Base-by-base conservation (phyloP, 2,113 vertebrate genomes). In the Percina caprodes region DNA sequence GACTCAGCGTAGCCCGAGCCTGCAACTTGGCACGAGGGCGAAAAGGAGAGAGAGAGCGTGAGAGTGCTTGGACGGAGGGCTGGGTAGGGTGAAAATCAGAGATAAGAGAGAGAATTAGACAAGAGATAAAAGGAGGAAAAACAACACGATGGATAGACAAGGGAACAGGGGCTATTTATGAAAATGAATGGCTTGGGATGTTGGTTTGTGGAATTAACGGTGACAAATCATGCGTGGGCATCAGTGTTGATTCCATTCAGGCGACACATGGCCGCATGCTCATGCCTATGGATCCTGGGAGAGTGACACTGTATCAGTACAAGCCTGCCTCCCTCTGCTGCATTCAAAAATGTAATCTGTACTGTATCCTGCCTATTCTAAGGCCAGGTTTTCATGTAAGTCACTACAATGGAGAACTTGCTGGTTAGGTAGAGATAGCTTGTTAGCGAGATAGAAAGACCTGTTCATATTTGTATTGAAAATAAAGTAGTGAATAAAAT, bases 211-310 rank as follows among this genome's bases (percentile, higher is more conserved):
- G 90, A 90, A 90, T 91, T 92, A 91, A 82, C 45, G 82, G 74
- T 82, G 89, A 89, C 84, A 86, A 91, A 92, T 79, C 80, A 56
- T 39, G 90, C 80, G 79, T 93, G 88, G 91, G 90, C 69, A 58
- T 82, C 80, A 15, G 80, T 68, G 78, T 74, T 65, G 33, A 80
- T 70, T 80, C 69, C 67, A 85, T 90, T 86, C 73, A 84, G 80
- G 73, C 68, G 72, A 71, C 79, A 76, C 55, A 19, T 61, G 82
- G 82, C 6, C 6, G 9, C 74, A 14, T 23, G 72, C 81, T 77
- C 65, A 39, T 39, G 79, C 77, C 80, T 83, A 60, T 69, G 74
- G 89, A 90, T 88, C 24, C 77, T 60, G 75, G 58, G 58, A 78
- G 75, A 49, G 56, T 68, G 73, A 85, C 56, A 79, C 52, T 49